Conservation (phyloP, 2,113 vertebrate species). For the Choloepus hoffmanni region DNA sequence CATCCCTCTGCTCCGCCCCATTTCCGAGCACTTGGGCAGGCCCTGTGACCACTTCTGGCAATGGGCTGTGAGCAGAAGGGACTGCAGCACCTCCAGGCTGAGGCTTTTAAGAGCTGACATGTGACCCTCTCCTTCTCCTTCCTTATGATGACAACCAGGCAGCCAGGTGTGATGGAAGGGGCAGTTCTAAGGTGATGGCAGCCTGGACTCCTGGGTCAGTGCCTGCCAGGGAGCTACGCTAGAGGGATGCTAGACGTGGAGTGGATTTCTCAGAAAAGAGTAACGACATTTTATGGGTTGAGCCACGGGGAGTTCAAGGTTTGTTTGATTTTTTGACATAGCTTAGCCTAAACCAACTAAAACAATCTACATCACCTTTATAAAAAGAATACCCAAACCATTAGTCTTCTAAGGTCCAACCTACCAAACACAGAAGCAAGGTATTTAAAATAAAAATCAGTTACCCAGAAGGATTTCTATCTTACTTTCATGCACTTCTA, state of each 20-base stretch:
- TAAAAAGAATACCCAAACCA: not conserved
- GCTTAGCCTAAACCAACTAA: not conserved
- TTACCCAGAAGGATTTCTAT: constrained; percentile 20
- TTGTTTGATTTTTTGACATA: not conserved
- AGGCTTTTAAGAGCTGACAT: not conserved
- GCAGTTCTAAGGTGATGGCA: not conserved
- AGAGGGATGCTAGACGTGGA: not conserved
- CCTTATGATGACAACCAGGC: not conserved
- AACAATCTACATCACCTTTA: not conserved
- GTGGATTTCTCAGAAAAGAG: not conserved
- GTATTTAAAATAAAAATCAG: not conserved
- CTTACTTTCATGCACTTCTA: not conserved
- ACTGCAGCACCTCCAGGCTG: not conserved
- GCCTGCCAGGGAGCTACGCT: not conserved
- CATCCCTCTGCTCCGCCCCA: not conserved
- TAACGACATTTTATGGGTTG: not conserved
- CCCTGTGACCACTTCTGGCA: not conserved
- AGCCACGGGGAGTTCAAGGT: not conserved
- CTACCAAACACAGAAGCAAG: not conserved
- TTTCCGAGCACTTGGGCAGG: not conserved
- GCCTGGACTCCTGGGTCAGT: not conserved
- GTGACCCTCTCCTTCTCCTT: not conserved
- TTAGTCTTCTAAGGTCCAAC: not conserved
- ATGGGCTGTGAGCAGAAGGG: not conserved
- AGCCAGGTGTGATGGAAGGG: not conserved